phyloP scores from a whole-genome alignment of 2,888 invertebrate species.

The Smittia sp. region DNA sequence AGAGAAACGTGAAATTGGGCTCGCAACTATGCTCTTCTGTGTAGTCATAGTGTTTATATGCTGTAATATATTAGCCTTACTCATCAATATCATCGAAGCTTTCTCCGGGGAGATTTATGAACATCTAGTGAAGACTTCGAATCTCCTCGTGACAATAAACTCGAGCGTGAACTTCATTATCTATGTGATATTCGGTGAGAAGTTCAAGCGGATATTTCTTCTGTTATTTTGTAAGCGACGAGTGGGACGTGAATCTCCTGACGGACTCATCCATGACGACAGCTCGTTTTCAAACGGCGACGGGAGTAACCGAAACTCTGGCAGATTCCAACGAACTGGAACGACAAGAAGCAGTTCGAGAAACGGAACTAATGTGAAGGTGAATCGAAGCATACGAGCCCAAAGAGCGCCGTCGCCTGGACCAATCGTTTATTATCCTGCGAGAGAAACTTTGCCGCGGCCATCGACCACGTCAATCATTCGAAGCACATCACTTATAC shows the following conservation, averaged over 20 bases:
- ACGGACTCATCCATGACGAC: conserved; percentile 75
- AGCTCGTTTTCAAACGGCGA: conserved; percentile 79
- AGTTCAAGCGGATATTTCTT: conserved; percentile 84
- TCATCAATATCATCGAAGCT: conserved; percentile 82
- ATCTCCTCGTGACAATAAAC: conserved; percentile 93
- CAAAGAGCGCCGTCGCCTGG: conserved; percentile 53
- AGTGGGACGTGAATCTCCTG: conserved; percentile 65
- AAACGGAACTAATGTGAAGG: conserved; percentile 48
- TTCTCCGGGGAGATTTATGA: conserved; percentile 66
- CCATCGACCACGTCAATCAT: conserved; percentile 30
- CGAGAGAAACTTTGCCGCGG: conserved; percentile 46
- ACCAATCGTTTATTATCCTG: conserved; percentile 55
- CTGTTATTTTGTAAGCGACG: conserved; percentile 71
- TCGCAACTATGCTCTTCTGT: conserved; percentile 92
- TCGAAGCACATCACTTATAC: conserved; percentile 31
- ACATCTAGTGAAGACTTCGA: conserved; percentile 76
- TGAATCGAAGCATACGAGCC: conserved; percentile 51
- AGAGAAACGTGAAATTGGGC: conserved; percentile 87
- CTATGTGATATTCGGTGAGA: conserved; percentile 96
- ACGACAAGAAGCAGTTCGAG: conserved; percentile 52
- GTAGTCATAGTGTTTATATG: conserved; percentile 93
- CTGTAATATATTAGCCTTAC: conserved; percentile 84
- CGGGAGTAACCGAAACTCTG: conserved; percentile 63
- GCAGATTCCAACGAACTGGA: conserved; percentile 58
- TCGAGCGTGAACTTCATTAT: conserved; percentile 97